phyloP scores from a whole-genome alignment of 2,888 invertebrate species.

The Oasisia sp. region DNA sequence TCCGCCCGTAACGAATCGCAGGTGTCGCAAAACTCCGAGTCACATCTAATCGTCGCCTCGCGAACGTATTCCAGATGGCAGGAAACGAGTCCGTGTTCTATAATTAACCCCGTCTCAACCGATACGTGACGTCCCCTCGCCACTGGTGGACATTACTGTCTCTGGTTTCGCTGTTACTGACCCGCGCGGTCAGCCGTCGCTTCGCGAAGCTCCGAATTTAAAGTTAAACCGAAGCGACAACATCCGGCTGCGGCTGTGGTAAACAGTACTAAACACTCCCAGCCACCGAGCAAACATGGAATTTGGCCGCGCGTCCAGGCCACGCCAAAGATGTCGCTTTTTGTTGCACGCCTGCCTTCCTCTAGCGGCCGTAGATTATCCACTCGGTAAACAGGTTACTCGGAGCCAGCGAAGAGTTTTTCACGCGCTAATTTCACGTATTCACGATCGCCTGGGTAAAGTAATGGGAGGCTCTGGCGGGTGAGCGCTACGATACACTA shows the following conservation, averaged over 20 bases:
- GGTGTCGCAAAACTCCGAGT: background rate
- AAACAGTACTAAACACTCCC: background rate
- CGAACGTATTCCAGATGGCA: background rate
- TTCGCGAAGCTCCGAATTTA: background rate
- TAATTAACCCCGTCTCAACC: background rate
- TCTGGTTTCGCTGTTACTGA: background rate
- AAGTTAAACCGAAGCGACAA: conserved; percentile 3
- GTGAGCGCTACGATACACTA: too few species aligned
- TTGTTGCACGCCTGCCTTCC: background rate
- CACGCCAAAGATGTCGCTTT: background rate
- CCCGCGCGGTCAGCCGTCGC: background rate
- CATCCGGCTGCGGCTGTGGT: background rate
- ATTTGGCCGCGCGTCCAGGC: background rate
- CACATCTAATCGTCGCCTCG: background rate
- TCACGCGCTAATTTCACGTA: conserved; percentile 1
- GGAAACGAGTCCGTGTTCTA: background rate
- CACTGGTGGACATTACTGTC: background rate
- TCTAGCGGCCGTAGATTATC: background rate
- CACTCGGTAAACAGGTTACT: background rate
- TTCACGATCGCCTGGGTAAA: background rate
- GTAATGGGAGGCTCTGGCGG: background rate
- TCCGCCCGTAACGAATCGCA: background rate
- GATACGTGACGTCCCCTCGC: background rate
- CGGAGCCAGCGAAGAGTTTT: background rate
- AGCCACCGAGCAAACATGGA: background rate